Evolutionary conservation across 2,888 invertebrate species (phyloP).

Genomic region (Andricus quercusramuli): DNA sequence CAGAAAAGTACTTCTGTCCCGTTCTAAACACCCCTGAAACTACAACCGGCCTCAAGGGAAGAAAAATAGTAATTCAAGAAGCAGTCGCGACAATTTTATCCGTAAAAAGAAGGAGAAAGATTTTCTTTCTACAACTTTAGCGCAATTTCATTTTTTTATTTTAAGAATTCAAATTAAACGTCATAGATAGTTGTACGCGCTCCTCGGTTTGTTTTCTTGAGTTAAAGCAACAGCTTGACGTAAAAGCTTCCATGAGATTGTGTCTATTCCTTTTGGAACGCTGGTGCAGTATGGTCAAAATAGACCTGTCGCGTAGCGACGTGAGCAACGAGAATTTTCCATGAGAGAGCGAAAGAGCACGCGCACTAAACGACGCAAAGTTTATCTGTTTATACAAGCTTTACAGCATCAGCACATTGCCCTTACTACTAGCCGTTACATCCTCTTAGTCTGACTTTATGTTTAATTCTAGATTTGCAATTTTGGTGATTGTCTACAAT

Average conservation of each 20-base stretch:
- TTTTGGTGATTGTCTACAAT: no score
- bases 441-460: no score
- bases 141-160: not conserved
- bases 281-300: conserved; percentile 64
- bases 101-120: not conserved
- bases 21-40: not conserved
- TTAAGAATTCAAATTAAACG: no score
- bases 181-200: conserved; percentile 45
- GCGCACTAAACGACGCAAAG: conserved; percentile 47
- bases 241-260: conserved; percentile 57
- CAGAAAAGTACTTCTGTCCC: not conserved
- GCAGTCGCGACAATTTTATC: not conserved
- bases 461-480: no score
- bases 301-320: conserved; percentile 68
- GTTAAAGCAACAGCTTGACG: conserved; percentile 60
- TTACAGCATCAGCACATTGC: not conserved
- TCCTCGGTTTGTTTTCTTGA: conserved; percentile 65
- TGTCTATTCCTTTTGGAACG: conserved; percentile 58
- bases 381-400: conserved; percentile 61
- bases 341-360: conserved; percentile 4
- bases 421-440: not conserved
- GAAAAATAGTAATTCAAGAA: conserved; percentile 3
- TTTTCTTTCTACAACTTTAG: not conserved
- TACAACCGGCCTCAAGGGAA: not conserved
- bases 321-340: conserved; percentile 59